Evolutionary conservation across 2,113 vertebrate genomes (phyloP).

Genomic region (Zosterops japonicus): DNA sequence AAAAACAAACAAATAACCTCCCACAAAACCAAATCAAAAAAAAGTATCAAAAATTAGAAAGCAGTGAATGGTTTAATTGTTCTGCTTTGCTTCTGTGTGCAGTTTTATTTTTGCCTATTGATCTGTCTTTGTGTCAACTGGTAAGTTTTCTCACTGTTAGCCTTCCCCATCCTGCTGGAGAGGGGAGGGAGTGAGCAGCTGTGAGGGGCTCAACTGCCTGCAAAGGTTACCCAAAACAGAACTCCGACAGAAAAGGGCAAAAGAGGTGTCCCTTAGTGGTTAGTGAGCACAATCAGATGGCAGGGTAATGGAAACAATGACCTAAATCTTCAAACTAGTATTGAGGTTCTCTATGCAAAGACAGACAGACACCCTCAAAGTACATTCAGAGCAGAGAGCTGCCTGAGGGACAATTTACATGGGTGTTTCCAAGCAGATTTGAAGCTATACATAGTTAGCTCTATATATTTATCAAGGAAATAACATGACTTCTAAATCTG

Average conservation of each 20-base stretch:
- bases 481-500: background rate
- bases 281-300: background rate
- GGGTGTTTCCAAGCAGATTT: background rate
- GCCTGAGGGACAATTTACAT: background rate
- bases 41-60: background rate
- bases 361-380: background rate
- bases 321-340: background rate
- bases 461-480: background rate
- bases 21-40: background rate
- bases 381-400: background rate
- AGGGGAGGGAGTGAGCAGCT: rapidly evolving
- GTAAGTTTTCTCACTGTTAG: background rate
- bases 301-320: background rate
- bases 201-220: background rate
- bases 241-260: rapidly evolving
- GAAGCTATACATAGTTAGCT: background rate
- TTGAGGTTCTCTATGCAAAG: background rate
- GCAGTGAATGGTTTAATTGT: rapidly evolving
- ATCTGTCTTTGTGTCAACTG: background rate
- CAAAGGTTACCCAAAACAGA: background rate
- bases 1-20: background rate
- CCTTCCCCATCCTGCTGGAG: background rate
- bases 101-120: background rate
- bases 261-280: background rate
- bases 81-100: background rate